These are phyloP conservation scores for Lepus americanus DNA, from an alignment of 2,113 vertebrate species.

Conservation along the genomic window DNA sequence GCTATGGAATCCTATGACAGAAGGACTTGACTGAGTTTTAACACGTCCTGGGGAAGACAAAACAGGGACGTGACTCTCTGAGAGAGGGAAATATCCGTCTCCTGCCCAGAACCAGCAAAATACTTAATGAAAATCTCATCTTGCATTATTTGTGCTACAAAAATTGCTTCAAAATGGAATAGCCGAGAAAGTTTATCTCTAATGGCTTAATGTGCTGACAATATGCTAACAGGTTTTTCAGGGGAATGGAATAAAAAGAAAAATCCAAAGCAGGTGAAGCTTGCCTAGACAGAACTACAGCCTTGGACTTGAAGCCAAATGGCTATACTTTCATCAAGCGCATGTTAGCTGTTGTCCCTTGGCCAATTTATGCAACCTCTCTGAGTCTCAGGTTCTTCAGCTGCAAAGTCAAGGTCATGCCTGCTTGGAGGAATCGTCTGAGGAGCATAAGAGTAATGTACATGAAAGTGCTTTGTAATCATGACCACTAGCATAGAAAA, in stretches of 20 bases:
- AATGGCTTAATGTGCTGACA: constrained; percentile 7
- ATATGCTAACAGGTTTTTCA: constrained; percentile 7
- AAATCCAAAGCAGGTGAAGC: neutral
- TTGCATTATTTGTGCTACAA: neutral
- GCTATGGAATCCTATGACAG: neutral
- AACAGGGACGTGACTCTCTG: neutral
- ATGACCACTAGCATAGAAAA: neutral
- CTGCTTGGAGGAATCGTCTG: neutral
- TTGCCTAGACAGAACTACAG: neutral
- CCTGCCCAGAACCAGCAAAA: constrained; percentile 17
- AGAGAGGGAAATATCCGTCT: neutral
- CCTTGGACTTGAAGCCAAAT: neutral
- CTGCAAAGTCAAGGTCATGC: neutral
- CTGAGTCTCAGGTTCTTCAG: neutral
- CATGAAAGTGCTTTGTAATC: neutral
- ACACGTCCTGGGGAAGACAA: neutral
- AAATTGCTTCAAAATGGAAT: constrained; percentile 49
- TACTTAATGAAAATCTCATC: constrained; percentile 12
- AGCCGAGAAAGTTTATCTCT: constrained; percentile 34
- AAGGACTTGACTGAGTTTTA: neutral
- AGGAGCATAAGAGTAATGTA: neutral
- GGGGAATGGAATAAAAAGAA: neutral
- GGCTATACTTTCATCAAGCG: neutral
- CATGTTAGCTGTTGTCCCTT: neutral
- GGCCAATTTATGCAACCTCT: neutral